These are phyloP conservation scores for Dasysyrphus tricinctus DNA, from an alignment of 2,888 invertebrate species.

Conservation along the genomic window DNA sequence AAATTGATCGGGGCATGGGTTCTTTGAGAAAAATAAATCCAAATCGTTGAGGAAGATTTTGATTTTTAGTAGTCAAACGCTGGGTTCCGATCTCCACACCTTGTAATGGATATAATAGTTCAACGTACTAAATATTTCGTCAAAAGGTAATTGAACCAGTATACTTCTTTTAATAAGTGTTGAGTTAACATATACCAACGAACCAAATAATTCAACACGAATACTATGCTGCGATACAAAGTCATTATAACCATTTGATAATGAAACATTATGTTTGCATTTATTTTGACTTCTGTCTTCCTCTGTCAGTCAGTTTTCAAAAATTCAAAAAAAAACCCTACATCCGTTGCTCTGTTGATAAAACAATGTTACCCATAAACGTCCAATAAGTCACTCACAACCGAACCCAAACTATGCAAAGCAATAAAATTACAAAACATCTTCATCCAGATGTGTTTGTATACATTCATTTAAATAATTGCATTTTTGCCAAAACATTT, in stretches of 20 bases:
- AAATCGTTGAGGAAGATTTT: too few species aligned
- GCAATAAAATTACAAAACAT: slow-evolving; percentile 9
- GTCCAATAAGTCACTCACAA: slow-evolving; percentile 11
- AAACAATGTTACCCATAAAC: not conserved
- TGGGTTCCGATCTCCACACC: too few species aligned
- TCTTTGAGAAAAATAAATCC: too few species aligned
- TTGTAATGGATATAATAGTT: too few species aligned
- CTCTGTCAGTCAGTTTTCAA: slow-evolving; percentile 3
- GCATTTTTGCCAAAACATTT: slow-evolving; percentile 21
- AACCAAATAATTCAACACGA: not conserved
- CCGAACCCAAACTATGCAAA: not conserved
- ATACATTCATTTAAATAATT: not conserved
- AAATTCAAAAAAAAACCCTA: not conserved
- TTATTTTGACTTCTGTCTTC: not conserved
- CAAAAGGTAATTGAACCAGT: too few species aligned
- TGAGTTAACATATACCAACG: too few species aligned
- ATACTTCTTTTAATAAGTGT: too few species aligned
- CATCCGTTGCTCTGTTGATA: not conserved
- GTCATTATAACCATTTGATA: not conserved
- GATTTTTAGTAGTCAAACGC: too few species aligned
- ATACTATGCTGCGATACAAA: not conserved
- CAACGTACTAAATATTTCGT: too few species aligned
- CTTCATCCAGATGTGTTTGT: not conserved
- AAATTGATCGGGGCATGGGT: too few species aligned
- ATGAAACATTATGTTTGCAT: not conserved